phyloP scores from a whole-genome alignment of 2,797 vertebrate species.

The Sebastes trivittatus region DNA sequence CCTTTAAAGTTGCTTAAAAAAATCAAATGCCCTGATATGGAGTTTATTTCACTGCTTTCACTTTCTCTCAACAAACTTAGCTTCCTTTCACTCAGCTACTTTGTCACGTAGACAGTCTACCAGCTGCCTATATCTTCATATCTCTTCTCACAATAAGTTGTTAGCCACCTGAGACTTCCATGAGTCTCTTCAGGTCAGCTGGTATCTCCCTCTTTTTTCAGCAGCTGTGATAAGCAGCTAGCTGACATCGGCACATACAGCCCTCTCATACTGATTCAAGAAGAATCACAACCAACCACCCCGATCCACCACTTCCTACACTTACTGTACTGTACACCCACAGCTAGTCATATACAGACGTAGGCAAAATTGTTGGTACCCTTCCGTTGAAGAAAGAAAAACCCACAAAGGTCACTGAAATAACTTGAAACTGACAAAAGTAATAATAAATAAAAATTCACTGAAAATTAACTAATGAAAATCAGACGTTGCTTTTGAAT shows the following conservation, averaged over 20 bases:
- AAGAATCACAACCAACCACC: slow-evolving; percentile 2
- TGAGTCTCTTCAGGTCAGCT: background rate
- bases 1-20: no score
- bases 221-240: background rate
- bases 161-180: background rate
- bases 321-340: slow-evolving; percentile 4
- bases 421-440: no score
- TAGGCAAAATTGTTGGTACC: no score
- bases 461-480: no score
- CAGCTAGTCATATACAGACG: background rate
- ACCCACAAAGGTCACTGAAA: no score
- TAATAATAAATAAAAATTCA: no score
- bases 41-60: background rate
- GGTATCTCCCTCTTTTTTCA: background rate
- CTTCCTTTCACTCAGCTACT: background rate
- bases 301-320: background rate
- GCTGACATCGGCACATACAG: background rate
- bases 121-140: background rate
- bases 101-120: background rate
- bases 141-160: background rate
- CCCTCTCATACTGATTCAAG: background rate
- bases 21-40: background rate
- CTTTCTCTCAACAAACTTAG: background rate
- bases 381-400: no score
- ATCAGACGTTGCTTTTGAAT: no score